Percentiles rank a stretch among this genome's conserved stretches.
These are phyloP conservation scores for Eunapius fragilis DNA, from an alignment of 37 sponge, comb jelly and placozoan species.

Conservation along the genomic window DNA sequence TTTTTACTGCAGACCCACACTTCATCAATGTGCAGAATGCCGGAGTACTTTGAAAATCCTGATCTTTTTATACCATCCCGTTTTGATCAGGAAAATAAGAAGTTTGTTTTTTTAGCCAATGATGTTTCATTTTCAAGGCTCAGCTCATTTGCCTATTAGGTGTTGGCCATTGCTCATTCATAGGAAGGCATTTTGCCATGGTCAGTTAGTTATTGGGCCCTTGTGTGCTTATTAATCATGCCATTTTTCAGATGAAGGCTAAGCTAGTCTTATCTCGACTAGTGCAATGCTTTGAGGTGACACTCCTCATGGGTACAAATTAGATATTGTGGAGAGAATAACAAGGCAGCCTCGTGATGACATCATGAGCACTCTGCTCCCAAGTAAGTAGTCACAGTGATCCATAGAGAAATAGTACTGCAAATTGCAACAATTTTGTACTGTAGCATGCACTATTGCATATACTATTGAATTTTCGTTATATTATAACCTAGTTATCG, in stretches of 20 bases:
- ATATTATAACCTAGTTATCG: no score
- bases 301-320: no score
- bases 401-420: no score
- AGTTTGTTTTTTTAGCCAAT: background rate
- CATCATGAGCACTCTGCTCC: constrained; percentile 4
- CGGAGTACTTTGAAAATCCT: background rate
- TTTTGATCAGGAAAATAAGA: constrained; percentile 7
- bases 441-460: no score
- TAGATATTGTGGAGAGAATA: no score
- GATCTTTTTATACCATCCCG: background rate
- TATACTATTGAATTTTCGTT: no score
- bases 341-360: constrained; percentile 9
- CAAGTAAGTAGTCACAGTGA: no score
- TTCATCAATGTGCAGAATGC: background rate
- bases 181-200: constrained; percentile 34
- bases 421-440: no score
- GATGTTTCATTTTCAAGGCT: constrained; percentile 1
- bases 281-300: no score
- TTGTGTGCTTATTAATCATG: background rate
- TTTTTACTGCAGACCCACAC: background rate
- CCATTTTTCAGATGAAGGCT: constrained; percentile 2
- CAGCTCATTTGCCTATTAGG: constrained; percentile 24
- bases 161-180: constrained; percentile 22
- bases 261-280: constrained; percentile 28
- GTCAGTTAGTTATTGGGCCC: background rate